phyloP scores from a whole-genome alignment of 1,140 invertebrate genomes.

The Aphaenogaster rudis region DNA sequence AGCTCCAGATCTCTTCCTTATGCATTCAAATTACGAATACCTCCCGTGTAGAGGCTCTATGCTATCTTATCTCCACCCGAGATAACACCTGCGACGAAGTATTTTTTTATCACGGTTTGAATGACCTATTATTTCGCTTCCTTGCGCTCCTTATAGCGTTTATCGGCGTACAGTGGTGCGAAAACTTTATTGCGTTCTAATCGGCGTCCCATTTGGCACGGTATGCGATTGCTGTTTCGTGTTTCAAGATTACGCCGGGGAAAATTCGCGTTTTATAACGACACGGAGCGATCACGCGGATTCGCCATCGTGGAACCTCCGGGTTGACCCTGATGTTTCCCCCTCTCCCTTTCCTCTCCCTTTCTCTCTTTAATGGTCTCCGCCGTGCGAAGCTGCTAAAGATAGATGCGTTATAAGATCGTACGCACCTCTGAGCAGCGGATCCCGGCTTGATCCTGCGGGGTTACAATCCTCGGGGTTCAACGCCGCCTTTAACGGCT shows the following conservation, averaged over 20 bases:
- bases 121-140: conserved; percentile 46
- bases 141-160: conserved; percentile 57
- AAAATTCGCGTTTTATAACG: conserved; percentile 72
- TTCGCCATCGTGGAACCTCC: conserved; percentile 21
- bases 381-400: conserved; percentile 53
- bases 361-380: conserved; percentile 58
- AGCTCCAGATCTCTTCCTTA: neutral
- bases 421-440: conserved; percentile 41
- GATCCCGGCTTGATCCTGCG: conserved; percentile 58
- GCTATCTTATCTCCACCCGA: conserved; percentile 42
- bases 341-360: neutral
- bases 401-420: conserved; percentile 70
- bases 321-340: conserved; percentile 40
- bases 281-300: conserved; percentile 48
- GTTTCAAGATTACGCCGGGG: conserved; percentile 70
- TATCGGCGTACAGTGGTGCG: conserved; percentile 1
- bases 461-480: conserved; percentile 57
- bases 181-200: conserved; percentile 67
- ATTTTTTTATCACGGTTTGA: conserved; percentile 36
- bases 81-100: conserved; percentile 42
- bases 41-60: neutral
- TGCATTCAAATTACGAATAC: conserved; percentile 35
- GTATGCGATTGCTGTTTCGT: conserved; percentile 71
- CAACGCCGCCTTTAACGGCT: conserved; percentile 70
- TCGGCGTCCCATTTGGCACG: conserved; percentile 46